Evolutionary conservation across 2,888 invertebrate genomes (phyloP).

Genomic region (Luperina nickerlii): DNA sequence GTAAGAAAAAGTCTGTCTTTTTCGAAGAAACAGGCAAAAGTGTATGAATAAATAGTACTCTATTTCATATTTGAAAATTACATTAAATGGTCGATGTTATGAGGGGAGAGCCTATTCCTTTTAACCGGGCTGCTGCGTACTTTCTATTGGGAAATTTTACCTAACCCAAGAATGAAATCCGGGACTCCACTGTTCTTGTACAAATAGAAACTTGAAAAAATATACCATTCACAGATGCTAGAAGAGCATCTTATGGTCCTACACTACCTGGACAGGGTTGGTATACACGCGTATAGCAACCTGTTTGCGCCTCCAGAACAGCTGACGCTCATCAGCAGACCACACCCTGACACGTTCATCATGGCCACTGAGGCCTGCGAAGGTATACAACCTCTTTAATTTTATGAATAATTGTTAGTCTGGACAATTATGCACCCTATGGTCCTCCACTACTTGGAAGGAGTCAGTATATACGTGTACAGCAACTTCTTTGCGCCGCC

Average conservation of each 20-base stretch:
- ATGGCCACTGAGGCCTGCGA: slow-evolving; percentile 93
- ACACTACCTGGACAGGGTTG: slow-evolving; percentile 90
- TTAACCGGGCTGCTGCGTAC: neutral
- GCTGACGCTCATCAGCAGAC: slow-evolving; percentile 89
- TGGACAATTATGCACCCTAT: too few species aligned
- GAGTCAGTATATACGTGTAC: too few species aligned
- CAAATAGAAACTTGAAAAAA: too few species aligned
- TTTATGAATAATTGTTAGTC: too few species aligned
- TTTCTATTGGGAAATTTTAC: too few species aligned
- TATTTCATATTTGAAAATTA: neutral
- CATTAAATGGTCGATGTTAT: neutral
- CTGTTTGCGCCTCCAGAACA: slow-evolving; percentile 84
- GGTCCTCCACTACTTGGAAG: too few species aligned
- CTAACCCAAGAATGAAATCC: too few species aligned
- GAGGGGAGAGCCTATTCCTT: neutral
- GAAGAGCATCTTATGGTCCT: neutral
- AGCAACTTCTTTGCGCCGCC: too few species aligned
- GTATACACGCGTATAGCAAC: slow-evolving; percentile 94
- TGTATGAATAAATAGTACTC: neutral
- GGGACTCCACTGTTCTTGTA: too few species aligned
- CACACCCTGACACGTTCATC: slow-evolving; percentile 91
- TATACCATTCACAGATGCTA: neutral
- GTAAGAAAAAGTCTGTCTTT: too few species aligned
- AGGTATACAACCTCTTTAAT: slow-evolving; percentile 63
- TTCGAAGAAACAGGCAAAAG: too few species aligned